Evolutionary conservation across 2,113 vertebrate genomes (phyloP).

Genomic region (Cyanoramphus novaezelandiae): DNA sequence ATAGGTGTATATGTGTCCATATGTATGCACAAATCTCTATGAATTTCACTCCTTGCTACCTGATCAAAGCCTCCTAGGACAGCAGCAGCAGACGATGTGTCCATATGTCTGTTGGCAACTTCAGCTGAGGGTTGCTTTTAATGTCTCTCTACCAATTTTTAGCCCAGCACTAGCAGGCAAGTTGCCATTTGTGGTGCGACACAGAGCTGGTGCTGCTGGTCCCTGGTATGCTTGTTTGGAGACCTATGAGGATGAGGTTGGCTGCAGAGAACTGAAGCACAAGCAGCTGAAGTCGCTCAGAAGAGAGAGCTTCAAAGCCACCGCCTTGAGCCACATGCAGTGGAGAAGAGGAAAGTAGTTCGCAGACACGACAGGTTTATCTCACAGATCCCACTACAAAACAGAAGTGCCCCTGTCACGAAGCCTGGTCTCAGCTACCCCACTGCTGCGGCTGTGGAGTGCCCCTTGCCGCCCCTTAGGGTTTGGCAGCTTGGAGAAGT

Average conservation of each 20-base stretch:
- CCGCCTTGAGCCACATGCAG: rapidly evolving
- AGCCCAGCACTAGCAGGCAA: neutral
- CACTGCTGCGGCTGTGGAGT: too few relatives aligned
- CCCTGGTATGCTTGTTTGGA: neutral
- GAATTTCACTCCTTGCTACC: neutral
- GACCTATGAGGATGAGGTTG: neutral
- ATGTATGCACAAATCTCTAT: rapidly evolving
- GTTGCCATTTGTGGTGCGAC: neutral
- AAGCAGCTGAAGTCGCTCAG: neutral
- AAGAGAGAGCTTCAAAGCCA: neutral
- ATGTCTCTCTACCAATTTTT: neutral
- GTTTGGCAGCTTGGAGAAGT: neutral
- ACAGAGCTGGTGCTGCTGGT: neutral
- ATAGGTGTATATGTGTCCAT: rapidly evolving
- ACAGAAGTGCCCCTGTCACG: neutral
- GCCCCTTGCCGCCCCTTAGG: neutral
- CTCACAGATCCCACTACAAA: neutral
- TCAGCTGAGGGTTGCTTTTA: neutral
- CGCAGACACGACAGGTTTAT: neutral
- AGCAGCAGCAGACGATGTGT: neutral
- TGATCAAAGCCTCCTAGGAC: neutral
- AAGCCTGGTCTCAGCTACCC: neutral
- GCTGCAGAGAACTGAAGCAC: neutral
- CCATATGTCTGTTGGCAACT: neutral
- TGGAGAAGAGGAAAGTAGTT: neutral